Evolutionary conservation across 2,888 invertebrate genomes (phyloP).

Genomic region (Zygogramma bicolorata): DNA sequence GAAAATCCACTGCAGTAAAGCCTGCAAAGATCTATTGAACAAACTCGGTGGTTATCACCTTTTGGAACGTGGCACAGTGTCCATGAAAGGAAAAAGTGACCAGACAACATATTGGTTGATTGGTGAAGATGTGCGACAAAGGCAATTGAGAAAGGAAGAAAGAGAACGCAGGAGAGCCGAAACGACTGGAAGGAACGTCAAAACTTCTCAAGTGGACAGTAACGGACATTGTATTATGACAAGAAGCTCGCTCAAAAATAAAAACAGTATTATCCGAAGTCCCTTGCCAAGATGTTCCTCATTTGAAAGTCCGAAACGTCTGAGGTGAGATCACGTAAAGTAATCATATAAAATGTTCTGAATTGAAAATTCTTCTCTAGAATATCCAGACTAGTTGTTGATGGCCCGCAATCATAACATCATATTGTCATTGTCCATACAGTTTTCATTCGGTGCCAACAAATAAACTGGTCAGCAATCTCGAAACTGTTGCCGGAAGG

Average conservation of each 20-base stretch:
- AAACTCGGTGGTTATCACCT: constrained; percentile 82
- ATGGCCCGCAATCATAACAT: no score
- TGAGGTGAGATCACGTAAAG: constrained; percentile 74
- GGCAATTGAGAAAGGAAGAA: constrained; percentile 70
- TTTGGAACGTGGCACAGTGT: constrained; percentile 80
- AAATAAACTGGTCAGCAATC: no score
- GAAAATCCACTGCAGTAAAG: constrained; percentile 85
- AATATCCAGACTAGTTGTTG: no score
- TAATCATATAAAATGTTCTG: no score
- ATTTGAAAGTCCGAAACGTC: constrained; percentile 85
- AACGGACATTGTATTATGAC: constrained; percentile 64
- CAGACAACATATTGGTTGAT: constrained; percentile 86
- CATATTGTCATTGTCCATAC: no score
- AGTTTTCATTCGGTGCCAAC: no score
- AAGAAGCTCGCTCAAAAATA: constrained; percentile 79
- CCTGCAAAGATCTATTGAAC: constrained; percentile 78
- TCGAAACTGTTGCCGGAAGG: no score
- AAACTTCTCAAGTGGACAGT: constrained; percentile 51
- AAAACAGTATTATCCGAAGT: constrained; percentile 71
- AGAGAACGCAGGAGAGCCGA: constrained; percentile 68
- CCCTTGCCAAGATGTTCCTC: constrained; percentile 78
- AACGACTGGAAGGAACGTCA: constrained; percentile 58
- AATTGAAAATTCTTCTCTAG: no score
- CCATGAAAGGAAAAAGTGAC: constrained; percentile 88
- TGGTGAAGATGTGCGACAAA: constrained; percentile 78